Percentiles rank a stretch among this genome's conserved stretches.
These are phyloP conservation scores for Argopecten irradians DNA, from an alignment of 1,140 invertebrate genomes.

Conservation along the genomic window DNA sequence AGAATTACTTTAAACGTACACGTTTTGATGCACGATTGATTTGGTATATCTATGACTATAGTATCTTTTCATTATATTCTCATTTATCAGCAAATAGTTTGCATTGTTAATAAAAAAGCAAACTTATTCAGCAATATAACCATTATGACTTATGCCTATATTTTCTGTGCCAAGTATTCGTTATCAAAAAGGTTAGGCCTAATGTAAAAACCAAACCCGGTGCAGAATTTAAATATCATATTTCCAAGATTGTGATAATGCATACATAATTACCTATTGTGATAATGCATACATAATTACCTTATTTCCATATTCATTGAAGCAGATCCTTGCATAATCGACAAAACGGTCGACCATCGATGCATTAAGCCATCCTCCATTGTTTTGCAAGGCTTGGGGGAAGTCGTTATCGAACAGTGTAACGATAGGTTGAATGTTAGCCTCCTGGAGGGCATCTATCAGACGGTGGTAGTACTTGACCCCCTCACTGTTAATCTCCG, in stretches of 20 bases:
- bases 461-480: constrained; percentile 69
- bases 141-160: neutral
- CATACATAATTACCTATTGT: neutral
- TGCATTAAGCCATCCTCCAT: constrained; percentile 79
- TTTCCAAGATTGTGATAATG: neutral
- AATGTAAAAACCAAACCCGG: neutral
- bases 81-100: too few relatives aligned
- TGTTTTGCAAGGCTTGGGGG: constrained; percentile 70
- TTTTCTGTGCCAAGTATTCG: neutral
- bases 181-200: neutral
- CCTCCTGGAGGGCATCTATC: constrained; percentile 62
- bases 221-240: neutral
- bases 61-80: too few relatives aligned
- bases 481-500: constrained; percentile 53
- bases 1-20: too few relatives aligned
- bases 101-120: neutral
- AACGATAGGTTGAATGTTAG: constrained; percentile 75
- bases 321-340: constrained; percentile 74
- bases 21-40: too few relatives aligned
- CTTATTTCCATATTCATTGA: constrained; percentile 71
- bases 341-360: constrained; percentile 78
- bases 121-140: too few relatives aligned
- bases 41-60: too few relatives aligned
- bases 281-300: constrained; percentile 51
- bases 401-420: constrained; percentile 79